phyloP scores from a whole-genome alignment of 2,113 vertebrate genomes.

The Urocitellus parryii region DNA sequence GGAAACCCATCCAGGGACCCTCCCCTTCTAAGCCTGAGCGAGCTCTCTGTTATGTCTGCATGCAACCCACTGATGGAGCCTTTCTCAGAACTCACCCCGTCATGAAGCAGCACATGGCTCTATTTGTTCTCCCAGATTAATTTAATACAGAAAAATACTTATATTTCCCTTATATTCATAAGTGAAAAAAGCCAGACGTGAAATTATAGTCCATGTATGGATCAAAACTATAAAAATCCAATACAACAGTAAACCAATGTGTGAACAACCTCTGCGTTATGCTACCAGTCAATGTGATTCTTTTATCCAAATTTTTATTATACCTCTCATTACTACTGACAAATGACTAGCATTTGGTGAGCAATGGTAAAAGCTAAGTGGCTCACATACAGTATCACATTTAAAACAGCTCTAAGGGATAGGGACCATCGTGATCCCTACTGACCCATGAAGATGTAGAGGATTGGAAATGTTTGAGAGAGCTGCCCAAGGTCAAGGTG shows the following conservation, averaged over 20 bases:
- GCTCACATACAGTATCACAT: background rate
- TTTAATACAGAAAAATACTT: background rate
- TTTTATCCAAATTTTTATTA: background rate
- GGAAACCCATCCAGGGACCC: background rate
- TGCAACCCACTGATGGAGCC: background rate
- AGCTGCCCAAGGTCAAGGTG: background rate
- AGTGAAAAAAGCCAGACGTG: background rate
- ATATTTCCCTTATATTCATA: background rate
- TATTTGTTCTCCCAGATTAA: background rate
- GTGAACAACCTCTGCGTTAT: background rate
- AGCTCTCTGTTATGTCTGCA: background rate
- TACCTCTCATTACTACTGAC: background rate
- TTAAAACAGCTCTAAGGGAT: background rate
- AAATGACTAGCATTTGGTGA: background rate
- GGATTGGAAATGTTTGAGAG: background rate
- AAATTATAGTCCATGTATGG: background rate
- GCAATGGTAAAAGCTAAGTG: background rate
- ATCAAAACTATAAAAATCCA: constrained; percentile 2
- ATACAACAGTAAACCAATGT: background rate
- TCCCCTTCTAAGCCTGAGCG: no score
- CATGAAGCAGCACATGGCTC: background rate
- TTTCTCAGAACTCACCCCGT: background rate
- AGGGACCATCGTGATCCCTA: background rate
- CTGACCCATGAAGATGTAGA: background rate
- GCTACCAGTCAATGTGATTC: background rate